Conservation (phyloP, 1,140 invertebrate species). For the Ylistrum balloti region DNA sequence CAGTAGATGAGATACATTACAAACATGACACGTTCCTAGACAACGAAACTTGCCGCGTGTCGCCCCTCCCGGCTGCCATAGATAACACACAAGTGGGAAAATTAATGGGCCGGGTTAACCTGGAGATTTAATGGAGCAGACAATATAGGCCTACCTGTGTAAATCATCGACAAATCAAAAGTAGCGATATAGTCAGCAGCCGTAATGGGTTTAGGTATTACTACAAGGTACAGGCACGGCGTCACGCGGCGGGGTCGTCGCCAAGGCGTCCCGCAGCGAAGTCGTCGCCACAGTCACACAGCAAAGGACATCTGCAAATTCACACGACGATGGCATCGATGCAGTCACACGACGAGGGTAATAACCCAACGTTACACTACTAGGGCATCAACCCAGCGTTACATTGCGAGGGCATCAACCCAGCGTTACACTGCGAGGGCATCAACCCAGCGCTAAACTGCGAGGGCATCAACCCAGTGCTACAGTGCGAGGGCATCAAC, state of each 20-base stretch:
- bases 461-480: too few species aligned
- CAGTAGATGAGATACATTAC: too few species aligned
- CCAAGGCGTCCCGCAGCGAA: too few species aligned
- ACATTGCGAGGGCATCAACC: background rate
- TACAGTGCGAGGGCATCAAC: background rate
- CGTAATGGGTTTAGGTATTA: background rate
- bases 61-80: conserved; percentile 19
- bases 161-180: conserved; percentile 34
- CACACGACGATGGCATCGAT: too few species aligned
- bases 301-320: too few species aligned
- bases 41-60: background rate
- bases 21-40: background rate
- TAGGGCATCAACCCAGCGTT: too few species aligned
- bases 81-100: conserved; percentile 1
- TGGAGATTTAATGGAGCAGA: background rate
- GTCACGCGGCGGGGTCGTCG: too few species aligned
- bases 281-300: too few species aligned
- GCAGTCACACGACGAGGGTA: background rate
- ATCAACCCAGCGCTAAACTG: background rate
- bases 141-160: background rate
- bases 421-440: background rate
- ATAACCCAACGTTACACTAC: background rate
- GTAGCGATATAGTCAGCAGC: conserved; percentile 24
- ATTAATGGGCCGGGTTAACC: conserved; percentile 6
- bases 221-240: background rate